These are phyloP conservation scores for Emberiza fucata DNA, from an alignment of 2,113 vertebrate genomes.

Conservation along the genomic window DNA sequence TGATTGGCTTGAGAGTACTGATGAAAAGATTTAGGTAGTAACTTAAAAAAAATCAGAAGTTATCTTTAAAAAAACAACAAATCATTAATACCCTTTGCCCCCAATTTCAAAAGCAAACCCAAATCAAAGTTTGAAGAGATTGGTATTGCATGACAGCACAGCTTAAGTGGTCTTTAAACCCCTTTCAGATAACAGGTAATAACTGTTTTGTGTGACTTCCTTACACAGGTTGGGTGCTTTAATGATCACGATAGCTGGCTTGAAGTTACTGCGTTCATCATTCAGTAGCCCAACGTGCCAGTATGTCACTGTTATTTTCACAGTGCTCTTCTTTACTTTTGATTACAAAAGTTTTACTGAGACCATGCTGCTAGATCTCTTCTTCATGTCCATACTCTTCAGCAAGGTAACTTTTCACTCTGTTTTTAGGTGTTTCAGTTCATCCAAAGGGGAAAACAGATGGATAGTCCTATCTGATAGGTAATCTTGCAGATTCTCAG, in stretches of 20 bases:
- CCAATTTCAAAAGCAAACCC: not conserved
- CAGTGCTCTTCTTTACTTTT: constrained; percentile 97
- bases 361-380: constrained; percentile 95
- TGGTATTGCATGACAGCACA: not conserved
- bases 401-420: constrained; percentile 82
- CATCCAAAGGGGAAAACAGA: not conserved
- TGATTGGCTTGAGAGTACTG: not conserved
- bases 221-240: constrained; percentile 86
- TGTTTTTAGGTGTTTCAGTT: not conserved
- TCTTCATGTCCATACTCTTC: constrained; percentile 97
- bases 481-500: not conserved
- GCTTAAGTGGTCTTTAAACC: not conserved
- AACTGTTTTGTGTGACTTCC: constrained; percentile 7
- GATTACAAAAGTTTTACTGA: constrained; percentile 93
- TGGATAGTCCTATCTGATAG: not conserved
- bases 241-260: constrained; percentile 93
- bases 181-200: not conserved
- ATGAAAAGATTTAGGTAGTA: not conserved
- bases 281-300: constrained; percentile 96
- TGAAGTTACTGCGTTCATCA: constrained; percentile 94
- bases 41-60: not conserved
- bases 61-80: not conserved
- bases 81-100: no score
- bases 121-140: not conserved
- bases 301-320: constrained; percentile 95